Conservation (phyloP, 2,797 vertebrate species). For the Gymnothorax reevesii region DNA sequence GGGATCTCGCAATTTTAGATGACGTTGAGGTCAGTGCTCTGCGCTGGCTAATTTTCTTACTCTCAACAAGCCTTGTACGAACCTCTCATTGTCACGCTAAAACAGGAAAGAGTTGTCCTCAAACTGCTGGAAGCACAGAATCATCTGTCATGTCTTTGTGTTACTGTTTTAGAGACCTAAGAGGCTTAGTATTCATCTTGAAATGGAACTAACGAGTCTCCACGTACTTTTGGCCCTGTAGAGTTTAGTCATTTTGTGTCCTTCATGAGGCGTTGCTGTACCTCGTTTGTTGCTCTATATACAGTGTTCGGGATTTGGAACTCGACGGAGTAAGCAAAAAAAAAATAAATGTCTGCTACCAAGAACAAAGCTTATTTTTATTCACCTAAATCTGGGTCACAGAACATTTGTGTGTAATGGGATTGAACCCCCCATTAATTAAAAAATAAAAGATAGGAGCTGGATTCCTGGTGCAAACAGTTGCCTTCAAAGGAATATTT, state of each 20-base stretch:
- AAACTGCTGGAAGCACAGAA: too few species aligned
- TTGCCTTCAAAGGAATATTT: constrained; percentile 49
- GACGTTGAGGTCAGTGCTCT: too few species aligned
- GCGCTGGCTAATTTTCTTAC: too few species aligned
- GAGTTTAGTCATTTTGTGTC: neutral
- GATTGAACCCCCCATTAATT: neutral
- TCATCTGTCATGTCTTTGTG: too few species aligned
- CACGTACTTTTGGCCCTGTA: too few species aligned
- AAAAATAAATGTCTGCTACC: neutral
- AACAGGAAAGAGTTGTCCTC: too few species aligned
- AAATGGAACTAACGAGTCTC: too few species aligned
- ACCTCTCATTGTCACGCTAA: too few species aligned
- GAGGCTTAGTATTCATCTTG: too few species aligned
- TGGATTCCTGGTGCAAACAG: constrained; percentile 27
- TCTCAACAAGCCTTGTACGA: too few species aligned
- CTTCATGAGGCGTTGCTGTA: neutral
- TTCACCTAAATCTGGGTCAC: constrained; percentile 6
- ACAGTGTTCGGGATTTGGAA: neutral
- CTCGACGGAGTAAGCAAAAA: neutral
- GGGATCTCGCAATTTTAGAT: too few species aligned
- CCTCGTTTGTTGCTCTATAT: neutral
- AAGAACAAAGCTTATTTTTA: neutral
- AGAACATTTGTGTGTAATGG: neutral
- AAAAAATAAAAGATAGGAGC: constrained; percentile 18
- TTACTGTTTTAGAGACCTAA: too few species aligned